Evolutionary conservation across 1,140 invertebrate genomes (phyloP).

Genomic region (Lordiphosa collinella): DNA sequence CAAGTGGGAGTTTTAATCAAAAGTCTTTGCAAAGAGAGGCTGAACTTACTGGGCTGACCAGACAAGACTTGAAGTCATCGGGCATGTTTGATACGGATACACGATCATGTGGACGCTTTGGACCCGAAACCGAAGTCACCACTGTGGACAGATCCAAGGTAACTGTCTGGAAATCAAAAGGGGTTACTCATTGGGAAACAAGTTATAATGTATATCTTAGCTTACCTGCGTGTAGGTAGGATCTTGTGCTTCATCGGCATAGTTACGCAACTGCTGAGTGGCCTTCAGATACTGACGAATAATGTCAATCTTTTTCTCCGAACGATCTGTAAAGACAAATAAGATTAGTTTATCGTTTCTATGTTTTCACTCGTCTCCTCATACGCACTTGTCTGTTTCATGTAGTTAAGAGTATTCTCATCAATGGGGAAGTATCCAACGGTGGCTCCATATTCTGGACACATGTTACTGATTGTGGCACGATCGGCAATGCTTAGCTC

Average conservation of each 20-base stretch:
- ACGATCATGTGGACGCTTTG: slow-evolving; percentile 97
- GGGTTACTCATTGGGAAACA: neutral
- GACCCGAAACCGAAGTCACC: slow-evolving; percentile 96
- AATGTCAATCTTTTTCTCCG: slow-evolving; percentile 88
- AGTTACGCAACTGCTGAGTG: slow-evolving; percentile 92
- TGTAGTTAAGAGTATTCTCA: slow-evolving; percentile 90
- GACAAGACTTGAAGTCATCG: slow-evolving; percentile 91
- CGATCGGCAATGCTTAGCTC: slow-evolving; percentile 96
- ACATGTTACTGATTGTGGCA: slow-evolving; percentile 98
- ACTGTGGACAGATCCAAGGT: slow-evolving; percentile 94
- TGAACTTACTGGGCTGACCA: slow-evolving; percentile 91
- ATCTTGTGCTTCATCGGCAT: slow-evolving; percentile 87
- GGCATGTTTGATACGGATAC: slow-evolving; percentile 96
- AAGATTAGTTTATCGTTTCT: neutral
- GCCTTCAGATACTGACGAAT: slow-evolving; percentile 92
- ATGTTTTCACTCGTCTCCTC: neutral
- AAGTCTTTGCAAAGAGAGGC: neutral
- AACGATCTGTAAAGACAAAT: slow-evolving; percentile 84
- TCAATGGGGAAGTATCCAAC: slow-evolving; percentile 98
- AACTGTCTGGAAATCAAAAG: slow-evolving; percentile 82
- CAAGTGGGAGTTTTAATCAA: neutral
- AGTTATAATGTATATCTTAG: too few species aligned
- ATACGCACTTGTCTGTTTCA: slow-evolving; percentile 91
- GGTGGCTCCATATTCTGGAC: slow-evolving; percentile 98
- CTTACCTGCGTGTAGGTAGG: slow-evolving; percentile 90